Evolutionary conservation across 2,888 invertebrate genomes (phyloP).

Genomic region (Amiota minor): DNA sequence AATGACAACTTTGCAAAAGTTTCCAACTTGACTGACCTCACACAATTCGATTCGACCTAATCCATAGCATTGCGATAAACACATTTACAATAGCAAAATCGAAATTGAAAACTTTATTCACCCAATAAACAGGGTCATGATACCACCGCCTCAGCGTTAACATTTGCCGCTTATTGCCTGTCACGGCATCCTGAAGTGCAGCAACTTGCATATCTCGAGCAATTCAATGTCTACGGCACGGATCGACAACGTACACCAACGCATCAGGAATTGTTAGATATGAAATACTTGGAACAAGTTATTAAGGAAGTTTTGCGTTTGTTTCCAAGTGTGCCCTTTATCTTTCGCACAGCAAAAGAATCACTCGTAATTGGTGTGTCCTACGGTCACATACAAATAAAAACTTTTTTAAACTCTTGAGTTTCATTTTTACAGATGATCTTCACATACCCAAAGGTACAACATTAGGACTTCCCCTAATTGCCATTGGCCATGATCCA

Average conservation of each 20-base stretch:
- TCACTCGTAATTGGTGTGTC: constrained; percentile 55
- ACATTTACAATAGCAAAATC: not conserved
- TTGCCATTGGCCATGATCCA: constrained; percentile 59
- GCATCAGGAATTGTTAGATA: constrained; percentile 55
- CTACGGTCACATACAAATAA: not conserved
- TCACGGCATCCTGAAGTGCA: constrained; percentile 75
- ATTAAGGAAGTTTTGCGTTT: constrained; percentile 64
- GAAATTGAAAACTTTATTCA: no score
- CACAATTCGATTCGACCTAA: not conserved
- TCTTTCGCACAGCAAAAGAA: constrained; percentile 53
- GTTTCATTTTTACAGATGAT: constrained; percentile 51
- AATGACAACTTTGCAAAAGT: constrained; percentile 6
- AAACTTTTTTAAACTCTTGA: not conserved
- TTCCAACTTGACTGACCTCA: not conserved
- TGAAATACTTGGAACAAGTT: constrained; percentile 65
- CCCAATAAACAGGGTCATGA: constrained; percentile 75
- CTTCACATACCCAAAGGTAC: constrained; percentile 58
- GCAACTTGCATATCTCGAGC: constrained; percentile 74
- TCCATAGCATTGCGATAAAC: not conserved
- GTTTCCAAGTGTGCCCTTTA: constrained; percentile 66
- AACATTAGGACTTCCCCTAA: constrained; percentile 54
- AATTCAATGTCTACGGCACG: constrained; percentile 71
- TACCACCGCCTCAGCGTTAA: constrained; percentile 76
- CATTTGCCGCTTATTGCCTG: constrained; percentile 75
- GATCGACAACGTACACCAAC: constrained; percentile 60